These are phyloP conservation scores for Semaprochilodus insignis DNA, from an alignment of 2,797 vertebrate species.

Conservation along the genomic window DNA sequence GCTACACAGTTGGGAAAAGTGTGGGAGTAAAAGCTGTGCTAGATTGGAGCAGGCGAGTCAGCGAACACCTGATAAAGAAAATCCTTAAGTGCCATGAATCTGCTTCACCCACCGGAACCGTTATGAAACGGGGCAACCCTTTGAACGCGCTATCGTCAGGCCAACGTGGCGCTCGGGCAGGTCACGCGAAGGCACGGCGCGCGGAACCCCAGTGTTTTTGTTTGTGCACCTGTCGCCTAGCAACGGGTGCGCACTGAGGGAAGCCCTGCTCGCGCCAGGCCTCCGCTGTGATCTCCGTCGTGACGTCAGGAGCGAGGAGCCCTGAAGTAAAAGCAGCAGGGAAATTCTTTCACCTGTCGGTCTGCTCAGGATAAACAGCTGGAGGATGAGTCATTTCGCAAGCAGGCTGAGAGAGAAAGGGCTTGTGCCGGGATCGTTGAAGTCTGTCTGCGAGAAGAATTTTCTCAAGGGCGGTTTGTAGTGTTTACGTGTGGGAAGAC, in stretches of 20 bases:
- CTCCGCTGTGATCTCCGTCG: conserved; percentile 51
- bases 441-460: background rate
- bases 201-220: conserved; percentile 71
- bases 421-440: background rate
- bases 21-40: background rate
- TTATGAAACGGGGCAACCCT: conserved; percentile 68
- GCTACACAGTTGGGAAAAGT: background rate
- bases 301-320: conserved; percentile 73
- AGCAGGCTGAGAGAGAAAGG: conserved; percentile 10
- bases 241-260: conserved; percentile 68
- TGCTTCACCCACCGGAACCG: conserved; percentile 3
- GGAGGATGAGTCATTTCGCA: conserved; percentile 66
- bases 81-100: conserved; percentile 2
- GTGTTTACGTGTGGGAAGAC: conserved; percentile 1
- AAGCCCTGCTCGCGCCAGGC: conserved; percentile 65
- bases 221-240: conserved; percentile 71
- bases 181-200: conserved; percentile 70
- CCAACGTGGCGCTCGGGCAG: conserved; percentile 66
- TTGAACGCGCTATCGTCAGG: conserved; percentile 35
- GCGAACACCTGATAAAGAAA: background rate
- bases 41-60: background rate
- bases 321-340: conserved; percentile 49
- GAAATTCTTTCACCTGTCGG: conserved; percentile 48
- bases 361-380: conserved; percentile 64
- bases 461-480: background rate